Base-by-base conservation (phyloP, 2,113 vertebrate genomes). In the Pluvianellus socialis region DNA sequence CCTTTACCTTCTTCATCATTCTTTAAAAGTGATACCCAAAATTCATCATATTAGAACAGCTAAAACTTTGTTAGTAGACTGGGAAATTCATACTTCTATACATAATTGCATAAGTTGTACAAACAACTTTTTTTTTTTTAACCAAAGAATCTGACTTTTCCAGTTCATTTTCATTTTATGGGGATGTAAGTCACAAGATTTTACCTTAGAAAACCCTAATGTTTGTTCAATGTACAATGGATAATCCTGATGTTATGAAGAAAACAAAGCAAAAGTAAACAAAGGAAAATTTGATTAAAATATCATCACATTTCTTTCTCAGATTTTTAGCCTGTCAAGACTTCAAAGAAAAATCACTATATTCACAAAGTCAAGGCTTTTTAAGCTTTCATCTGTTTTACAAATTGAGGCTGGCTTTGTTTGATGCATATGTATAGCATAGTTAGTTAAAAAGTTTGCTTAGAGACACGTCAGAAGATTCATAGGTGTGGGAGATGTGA, bases 341-440 rank as follows among this genome's bases (percentile, higher is more conserved):
- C 19, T 66, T n/a, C 23, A 32, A 53, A 55, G 28, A 73, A 53
- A 77, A 62, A 11, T 67, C 21, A 53, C 9, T 53, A 6, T 45
- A 53, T 79, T 59, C 13, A 12, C n/a, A 88, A 56, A 89, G 10
- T 35, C 5, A 35, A 77, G 7, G 21, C 2, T 72, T 72, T 88
- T 33, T 18, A 72, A 59, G 7, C 9, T 68, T 91, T 63, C 10
- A 21, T 79, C 9, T 52, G 1, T 44, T 84, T 94, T 79, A 21
- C 4, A 67, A 58, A 35, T 19, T 70, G 19, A 74, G 33, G 7
- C 6, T 89, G 58, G 6, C 10, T 79, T 87, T 89, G 3, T 87
- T 77, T 59, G 9, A 22, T 45, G 11, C 0, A 0, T 59, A 18
- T 38, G 7, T 63, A 45, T 10, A 62, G 8, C 22, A 65, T 10